Percentiles rank a stretch among this genome's conserved stretches.
Conservation (phyloP, 2,113 vertebrate genomes). For the Tor tambroides region DNA sequence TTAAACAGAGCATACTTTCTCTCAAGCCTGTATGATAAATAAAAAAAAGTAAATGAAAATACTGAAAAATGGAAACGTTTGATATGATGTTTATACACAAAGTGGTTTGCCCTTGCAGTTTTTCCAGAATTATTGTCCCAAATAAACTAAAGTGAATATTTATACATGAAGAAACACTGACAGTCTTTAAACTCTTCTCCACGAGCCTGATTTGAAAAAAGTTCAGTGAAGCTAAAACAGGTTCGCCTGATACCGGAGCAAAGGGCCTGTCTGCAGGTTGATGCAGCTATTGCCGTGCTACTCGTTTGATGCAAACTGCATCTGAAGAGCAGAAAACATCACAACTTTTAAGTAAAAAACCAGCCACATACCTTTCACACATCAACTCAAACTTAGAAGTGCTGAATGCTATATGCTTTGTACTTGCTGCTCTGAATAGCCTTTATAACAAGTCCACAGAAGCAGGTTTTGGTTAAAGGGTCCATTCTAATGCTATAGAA, state of each 20-base stretch:
- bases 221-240: slow-evolving; percentile 25
- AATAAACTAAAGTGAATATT: background rate
- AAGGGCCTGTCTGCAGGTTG: slow-evolving; percentile 1
- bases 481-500: slow-evolving; percentile 50
- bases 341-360: background rate
- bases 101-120: slow-evolving; percentile 3
- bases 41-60: background rate
- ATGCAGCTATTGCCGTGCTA: slow-evolving; percentile 11
- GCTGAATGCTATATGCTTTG: slow-evolving; percentile 6
- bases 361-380: background rate
- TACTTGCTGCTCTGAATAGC: slow-evolving; percentile 19
- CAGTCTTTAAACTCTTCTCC: background rate
- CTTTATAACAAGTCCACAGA: slow-evolving; percentile 38
- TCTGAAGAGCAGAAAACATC: slow-evolving; percentile 31
- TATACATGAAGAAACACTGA: background rate
- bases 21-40: background rate
- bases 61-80: background rate
- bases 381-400: background rate
- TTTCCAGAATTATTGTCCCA: background rate
- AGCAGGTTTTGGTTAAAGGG: slow-evolving; percentile 48
- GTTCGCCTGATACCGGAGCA: background rate
- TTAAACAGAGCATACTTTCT: background rate
- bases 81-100: background rate
- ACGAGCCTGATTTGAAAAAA: background rate
- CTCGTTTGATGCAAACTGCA: background rate